Conservation (phyloP, 2,797 vertebrate genomes). For the Octomys mimax region DNA sequence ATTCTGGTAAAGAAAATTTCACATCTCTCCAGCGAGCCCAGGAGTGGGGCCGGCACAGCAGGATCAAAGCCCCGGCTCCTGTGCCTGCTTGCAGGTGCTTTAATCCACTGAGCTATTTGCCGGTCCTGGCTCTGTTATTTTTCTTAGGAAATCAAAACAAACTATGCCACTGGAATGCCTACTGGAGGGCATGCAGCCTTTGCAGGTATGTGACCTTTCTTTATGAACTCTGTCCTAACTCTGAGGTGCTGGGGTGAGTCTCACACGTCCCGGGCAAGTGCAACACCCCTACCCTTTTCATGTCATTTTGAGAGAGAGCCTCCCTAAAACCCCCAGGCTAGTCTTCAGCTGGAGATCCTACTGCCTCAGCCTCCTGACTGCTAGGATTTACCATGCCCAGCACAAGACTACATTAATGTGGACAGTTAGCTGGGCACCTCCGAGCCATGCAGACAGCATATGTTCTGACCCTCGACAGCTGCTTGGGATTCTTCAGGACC, state of each 20-base stretch:
- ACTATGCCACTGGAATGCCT: background rate
- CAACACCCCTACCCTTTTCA: background rate
- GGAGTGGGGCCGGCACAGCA: no score
- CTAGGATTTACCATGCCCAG: background rate
- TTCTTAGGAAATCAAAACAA: constrained; percentile 12
- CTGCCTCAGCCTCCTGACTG: background rate
- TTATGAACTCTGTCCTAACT: background rate
- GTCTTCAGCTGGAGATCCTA: background rate
- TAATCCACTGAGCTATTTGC: no score
- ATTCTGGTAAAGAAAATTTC: no score
- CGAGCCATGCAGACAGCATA: no score
- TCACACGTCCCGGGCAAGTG: accelerated
- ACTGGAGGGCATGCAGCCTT: background rate
- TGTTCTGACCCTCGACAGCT: no score
- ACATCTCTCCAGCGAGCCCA: no score
- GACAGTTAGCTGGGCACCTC: no score
- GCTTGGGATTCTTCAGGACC: no score
- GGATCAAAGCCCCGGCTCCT: no score
- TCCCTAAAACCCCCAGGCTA: background rate
- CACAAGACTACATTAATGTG: no score
- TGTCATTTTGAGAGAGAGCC: background rate
- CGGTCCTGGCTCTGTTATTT: background rate
- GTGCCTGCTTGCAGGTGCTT: no score
- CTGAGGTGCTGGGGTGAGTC: background rate
- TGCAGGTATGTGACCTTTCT: background rate